phyloP scores from a whole-genome alignment of 2,797 vertebrate genomes.

The Gallinago solitaria region DNA sequence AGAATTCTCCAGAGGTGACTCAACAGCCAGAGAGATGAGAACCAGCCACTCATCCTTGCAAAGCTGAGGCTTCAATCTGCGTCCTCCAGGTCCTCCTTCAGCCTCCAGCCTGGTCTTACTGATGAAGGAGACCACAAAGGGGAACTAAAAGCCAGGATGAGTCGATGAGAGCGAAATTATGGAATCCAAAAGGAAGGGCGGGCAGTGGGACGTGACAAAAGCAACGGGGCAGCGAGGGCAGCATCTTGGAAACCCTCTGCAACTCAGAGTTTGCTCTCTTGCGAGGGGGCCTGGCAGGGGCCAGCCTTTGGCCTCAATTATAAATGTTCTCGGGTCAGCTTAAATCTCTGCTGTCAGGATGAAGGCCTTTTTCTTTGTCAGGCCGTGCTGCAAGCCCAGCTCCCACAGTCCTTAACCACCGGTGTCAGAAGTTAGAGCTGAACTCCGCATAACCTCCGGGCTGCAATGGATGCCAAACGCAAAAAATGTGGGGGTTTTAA shows the following conservation, averaged over 20 bases:
- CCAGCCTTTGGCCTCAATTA: not conserved
- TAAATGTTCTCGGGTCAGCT: not conserved
- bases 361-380: not conserved
- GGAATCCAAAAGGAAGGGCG: not conserved
- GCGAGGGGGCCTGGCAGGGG: not conserved
- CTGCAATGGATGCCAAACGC: not conserved
- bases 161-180: not conserved
- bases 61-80: not conserved
- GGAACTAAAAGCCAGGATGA: not conserved
- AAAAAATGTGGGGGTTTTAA: not conserved
- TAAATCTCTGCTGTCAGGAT: not conserved
- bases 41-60: not conserved
- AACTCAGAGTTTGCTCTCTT: not conserved
- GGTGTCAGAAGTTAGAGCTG: slow-evolving; percentile 3
- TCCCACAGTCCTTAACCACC: not conserved
- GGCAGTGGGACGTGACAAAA: not conserved
- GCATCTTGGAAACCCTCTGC: not conserved
- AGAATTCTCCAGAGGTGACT: not conserved
- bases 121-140: not conserved
- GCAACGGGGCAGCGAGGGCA: not conserved
- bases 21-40: not conserved
- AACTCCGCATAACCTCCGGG: not conserved
- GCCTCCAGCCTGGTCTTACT: not conserved
- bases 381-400: not conserved
- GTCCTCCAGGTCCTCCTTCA: not conserved